Evolutionary conservation across 2,797 vertebrate species (phyloP).

Genomic region (Enteromius anoplus): DNA sequence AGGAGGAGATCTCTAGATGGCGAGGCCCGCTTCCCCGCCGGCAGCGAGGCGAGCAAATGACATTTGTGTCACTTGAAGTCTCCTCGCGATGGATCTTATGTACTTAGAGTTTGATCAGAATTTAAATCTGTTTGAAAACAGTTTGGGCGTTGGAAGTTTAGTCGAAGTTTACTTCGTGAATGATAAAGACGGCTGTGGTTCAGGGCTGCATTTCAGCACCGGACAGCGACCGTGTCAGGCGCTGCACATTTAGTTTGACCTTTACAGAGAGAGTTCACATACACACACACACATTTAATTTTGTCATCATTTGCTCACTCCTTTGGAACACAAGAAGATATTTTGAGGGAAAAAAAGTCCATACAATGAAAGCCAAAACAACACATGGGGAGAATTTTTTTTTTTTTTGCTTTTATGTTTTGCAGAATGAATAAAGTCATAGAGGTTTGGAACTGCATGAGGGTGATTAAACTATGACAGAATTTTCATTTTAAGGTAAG

Average conservation of each 20-base stretch:
- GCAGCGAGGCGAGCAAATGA: conserved; percentile 56
- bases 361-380: background rate
- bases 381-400: background rate
- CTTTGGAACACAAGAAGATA: too few species aligned
- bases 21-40: conserved; percentile 47
- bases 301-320: background rate
- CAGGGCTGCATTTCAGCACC: background rate
- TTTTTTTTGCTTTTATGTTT: background rate
- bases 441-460: background rate
- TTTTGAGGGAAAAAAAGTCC: background rate
- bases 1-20: conserved; percentile 42
- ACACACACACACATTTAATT: background rate
- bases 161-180: background rate
- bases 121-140: conserved; percentile 19
- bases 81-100: conserved; percentile 40
- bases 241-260: background rate
- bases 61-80: conserved; percentile 57
- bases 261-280: background rate
- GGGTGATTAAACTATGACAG: background rate
- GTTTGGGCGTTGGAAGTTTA: background rate
- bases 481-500: background rate
- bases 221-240: background rate
- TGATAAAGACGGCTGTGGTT: background rate
- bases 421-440: background rate
- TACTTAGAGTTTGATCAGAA: conserved; percentile 31